phyloP scores from a whole-genome alignment of 2,113 vertebrate genomes.

The Nibea coibor region DNA sequence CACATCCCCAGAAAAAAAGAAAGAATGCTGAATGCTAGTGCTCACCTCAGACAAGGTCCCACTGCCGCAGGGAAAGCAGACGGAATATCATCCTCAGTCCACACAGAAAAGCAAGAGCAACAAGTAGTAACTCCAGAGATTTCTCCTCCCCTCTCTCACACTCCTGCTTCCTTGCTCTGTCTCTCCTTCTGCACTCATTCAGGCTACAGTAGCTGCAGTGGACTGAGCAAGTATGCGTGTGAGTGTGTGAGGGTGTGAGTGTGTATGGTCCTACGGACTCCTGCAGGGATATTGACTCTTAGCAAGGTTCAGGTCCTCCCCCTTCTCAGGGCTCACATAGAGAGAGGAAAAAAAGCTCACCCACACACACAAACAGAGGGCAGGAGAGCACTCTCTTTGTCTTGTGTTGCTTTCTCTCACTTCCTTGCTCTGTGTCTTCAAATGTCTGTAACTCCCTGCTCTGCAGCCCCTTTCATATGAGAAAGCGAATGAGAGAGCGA shows the following conservation, averaged over 20 bases:
- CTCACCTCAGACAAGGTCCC: slow-evolving; percentile 79
- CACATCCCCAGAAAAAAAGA: no score
- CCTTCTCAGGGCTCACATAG: slow-evolving; percentile 54
- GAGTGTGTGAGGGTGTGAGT: slow-evolving; percentile 22
- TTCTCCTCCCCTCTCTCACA: slow-evolving; percentile 62
- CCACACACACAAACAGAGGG: slow-evolving; percentile 52
- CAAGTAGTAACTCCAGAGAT: slow-evolving; percentile 82
- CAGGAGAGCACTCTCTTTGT: slow-evolving; percentile 56
- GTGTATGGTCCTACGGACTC: slow-evolving; percentile 71
- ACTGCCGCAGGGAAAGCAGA: slow-evolving; percentile 63
- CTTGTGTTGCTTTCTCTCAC: slow-evolving; percentile 58
- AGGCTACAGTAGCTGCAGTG: slow-evolving; percentile 63
- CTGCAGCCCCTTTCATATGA: slow-evolving; percentile 27
- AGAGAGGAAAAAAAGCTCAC: slow-evolving; percentile 27
- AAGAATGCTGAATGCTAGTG: slow-evolving; percentile 14
- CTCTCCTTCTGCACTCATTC: slow-evolving; percentile 67
- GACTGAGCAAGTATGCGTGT: slow-evolving; percentile 56
- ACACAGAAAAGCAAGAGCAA: slow-evolving; percentile 75
- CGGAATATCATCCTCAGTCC: slow-evolving; percentile 76
- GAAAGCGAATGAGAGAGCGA: slow-evolving; percentile 27
- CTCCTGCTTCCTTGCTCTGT: slow-evolving; percentile 61
- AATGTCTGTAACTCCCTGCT: slow-evolving; percentile 52
- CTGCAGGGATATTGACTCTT: slow-evolving; percentile 74
- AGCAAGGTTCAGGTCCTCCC: slow-evolving; percentile 78
- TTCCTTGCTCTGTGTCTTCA: slow-evolving; percentile 59